Evolutionary conservation across 2,888 invertebrate genomes (phyloP), one percentile per base, ranked within the genome.

Genomic region (Bursaphelenchus okinawaensis): DNA sequence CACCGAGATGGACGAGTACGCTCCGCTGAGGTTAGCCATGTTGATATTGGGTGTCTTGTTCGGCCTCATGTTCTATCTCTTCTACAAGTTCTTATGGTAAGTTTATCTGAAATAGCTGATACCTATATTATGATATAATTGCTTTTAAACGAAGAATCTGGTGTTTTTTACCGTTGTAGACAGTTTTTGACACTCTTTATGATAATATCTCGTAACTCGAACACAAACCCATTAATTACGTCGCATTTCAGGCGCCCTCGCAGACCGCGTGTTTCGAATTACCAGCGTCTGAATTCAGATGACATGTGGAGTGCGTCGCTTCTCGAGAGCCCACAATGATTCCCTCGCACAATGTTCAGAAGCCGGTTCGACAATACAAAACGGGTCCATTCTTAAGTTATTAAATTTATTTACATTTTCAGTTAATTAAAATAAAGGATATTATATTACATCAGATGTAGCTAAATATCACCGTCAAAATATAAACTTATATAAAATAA

Each of bases 1-100:
- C 7, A 27, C 20, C 22, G 26, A 64, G 16, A 63, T 63, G 64
- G 64, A 63, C 59, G 64, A 63, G 27, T 64, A 51, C 20, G 64
- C 64, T 28, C 62, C 63, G 22, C 28, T 63, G 23, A 58, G 64
- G 16, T 23, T 63, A 16, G n/a, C 62, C 61, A 24, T 63, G 7
- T 26, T 63, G 16, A 7, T 60, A 22, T 19, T 52, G n/a, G 27
- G 27, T n/a, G 60, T 51, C 22, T 7, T 50, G 19, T 24, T 57
- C 59, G n/a, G 50, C 24, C 26, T 40, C 29, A 29, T 28, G 7
- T 26, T 63, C 22, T 63, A 28, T 8, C 59, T 50, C 23, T 29
- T 63, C 27, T 29, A 23, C 64, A 64, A 62, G 20, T 24, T 55
- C 23, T 60, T 23, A 19, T 22, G 64, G 64, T 63, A 9, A 62